These are phyloP conservation scores for Heliothis subflexa DNA, from an alignment of 1,140 invertebrate genomes.

Conservation along the genomic window DNA sequence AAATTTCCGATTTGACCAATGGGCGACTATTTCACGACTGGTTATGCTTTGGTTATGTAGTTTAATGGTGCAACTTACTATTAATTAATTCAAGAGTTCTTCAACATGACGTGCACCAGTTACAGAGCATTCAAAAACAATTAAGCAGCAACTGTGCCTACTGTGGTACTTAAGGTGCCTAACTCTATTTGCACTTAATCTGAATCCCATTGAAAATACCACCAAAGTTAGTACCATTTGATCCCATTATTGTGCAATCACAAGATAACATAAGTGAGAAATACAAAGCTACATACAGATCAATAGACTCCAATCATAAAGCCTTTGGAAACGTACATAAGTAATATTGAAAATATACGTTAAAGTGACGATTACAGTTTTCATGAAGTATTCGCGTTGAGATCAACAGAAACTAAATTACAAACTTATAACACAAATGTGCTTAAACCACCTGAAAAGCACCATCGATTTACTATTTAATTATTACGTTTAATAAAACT, in stretches of 20 bases:
- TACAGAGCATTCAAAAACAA: too few relatives aligned
- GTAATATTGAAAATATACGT: not conserved
- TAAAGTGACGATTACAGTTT: not conserved
- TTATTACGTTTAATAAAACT: too few relatives aligned
- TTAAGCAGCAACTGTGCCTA: too few relatives aligned
- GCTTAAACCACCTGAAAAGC: conserved; percentile 24
- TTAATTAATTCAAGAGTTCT: too few relatives aligned
- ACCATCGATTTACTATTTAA: conserved; percentile 24
- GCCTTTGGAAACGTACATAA: not conserved
- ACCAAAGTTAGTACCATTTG: not conserved
- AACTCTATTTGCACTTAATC: too few relatives aligned
- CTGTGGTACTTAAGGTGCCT: too few relatives aligned
- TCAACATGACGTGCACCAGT: too few relatives aligned
- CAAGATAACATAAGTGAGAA: not conserved
- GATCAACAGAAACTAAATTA: conserved; percentile 47
- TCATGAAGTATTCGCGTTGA: conserved; percentile 29
- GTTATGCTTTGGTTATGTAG: too few relatives aligned
- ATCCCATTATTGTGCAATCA: not conserved
- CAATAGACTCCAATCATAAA: not conserved
- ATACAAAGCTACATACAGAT: not conserved
- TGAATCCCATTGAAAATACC: not conserved
- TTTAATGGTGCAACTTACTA: too few relatives aligned
- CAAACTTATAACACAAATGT: conserved; percentile 30
- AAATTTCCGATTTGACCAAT: too few relatives aligned
- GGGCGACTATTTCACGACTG: too few relatives aligned